These are phyloP conservation scores for Caenorhabditis tropicalis DNA, from an alignment of 1,140 invertebrate species.

Conservation along the genomic window DNA sequence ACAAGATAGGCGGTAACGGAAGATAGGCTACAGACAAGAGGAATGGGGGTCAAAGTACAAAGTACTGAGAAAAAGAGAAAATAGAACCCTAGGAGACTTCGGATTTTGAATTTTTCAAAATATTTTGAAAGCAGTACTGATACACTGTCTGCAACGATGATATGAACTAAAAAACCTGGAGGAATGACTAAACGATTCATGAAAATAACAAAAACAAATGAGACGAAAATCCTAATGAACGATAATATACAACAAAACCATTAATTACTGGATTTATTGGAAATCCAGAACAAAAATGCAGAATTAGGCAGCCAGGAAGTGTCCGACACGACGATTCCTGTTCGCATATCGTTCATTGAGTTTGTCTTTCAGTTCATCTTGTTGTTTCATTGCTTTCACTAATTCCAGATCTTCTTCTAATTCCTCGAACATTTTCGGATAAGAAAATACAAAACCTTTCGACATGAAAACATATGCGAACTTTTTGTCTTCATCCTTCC, in stretches of 20 bases:
- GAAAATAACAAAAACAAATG: neutral
- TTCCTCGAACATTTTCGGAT: constrained; percentile 39
- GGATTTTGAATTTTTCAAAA: too few species aligned
- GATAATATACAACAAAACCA: neutral
- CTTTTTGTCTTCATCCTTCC: constrained; percentile 72
- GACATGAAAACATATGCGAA: constrained; percentile 67
- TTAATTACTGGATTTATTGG: neutral
- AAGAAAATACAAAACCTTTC: constrained; percentile 31
- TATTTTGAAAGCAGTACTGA: too few species aligned
- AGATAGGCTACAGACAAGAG: constrained; percentile 18
- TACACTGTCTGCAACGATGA: too few species aligned
- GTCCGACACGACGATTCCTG: constrained; percentile 36
- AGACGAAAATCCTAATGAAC: constrained; percentile 11
- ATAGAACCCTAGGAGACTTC: too few species aligned
- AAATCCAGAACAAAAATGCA: neutral
- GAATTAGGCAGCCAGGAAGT: constrained; percentile 20
- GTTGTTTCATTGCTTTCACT: constrained; percentile 7
- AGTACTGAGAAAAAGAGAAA: neutral
- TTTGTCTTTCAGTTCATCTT: constrained; percentile 23
- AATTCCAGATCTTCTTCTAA: constrained; percentile 23
- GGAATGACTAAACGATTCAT: neutral
- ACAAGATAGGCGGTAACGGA: constrained; percentile 20
- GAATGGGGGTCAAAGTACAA: constrained; percentile 18
- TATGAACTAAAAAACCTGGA: neutral
- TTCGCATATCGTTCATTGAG: constrained; percentile 39